Evolutionary conservation across 2,888 invertebrate genomes (phyloP).

Genomic region (Cactoblastis cactorum): DNA sequence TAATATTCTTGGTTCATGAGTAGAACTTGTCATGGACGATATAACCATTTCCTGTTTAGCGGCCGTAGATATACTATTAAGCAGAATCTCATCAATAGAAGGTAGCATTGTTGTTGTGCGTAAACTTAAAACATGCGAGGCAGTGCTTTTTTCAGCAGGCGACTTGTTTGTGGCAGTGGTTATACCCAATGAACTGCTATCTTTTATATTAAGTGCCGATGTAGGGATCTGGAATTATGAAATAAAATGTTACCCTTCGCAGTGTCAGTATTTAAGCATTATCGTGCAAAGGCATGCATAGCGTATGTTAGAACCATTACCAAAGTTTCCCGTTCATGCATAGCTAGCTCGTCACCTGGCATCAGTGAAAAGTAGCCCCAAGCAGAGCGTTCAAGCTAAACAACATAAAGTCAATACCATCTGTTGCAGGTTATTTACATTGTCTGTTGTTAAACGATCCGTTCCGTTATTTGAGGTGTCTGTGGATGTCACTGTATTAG

Average conservation of each 20-base stretch:
- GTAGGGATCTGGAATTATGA: slow-evolving; percentile 75
- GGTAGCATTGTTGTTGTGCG: slow-evolving; percentile 79
- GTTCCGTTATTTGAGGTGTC: slow-evolving; percentile 79
- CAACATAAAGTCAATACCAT: slow-evolving; percentile 77
- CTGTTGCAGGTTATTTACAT: slow-evolving; percentile 77
- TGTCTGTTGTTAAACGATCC: slow-evolving; percentile 72
- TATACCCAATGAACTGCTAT: slow-evolving; percentile 72
- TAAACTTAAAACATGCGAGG: slow-evolving; percentile 78
- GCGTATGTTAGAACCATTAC: slow-evolving; percentile 43
- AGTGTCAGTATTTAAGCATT: slow-evolving; percentile 49
- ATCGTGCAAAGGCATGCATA: slow-evolving; percentile 58
- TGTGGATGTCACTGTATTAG: slow-evolving; percentile 82
- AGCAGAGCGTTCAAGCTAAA: slow-evolving; percentile 72
- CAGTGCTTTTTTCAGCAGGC: slow-evolving; percentile 74
- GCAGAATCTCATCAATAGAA: slow-evolving; percentile 80
- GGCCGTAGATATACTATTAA: slow-evolving; percentile 80
- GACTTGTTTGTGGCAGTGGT: slow-evolving; percentile 65
- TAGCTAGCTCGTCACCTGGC: slow-evolving; percentile 33
- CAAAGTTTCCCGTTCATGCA: slow-evolving; percentile 39
- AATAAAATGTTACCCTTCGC: slow-evolving; percentile 67
- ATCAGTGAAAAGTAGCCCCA: slow-evolving; percentile 56
- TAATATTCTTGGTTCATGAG: slow-evolving; percentile 77
- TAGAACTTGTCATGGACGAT: slow-evolving; percentile 73
- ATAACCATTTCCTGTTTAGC: slow-evolving; percentile 80
- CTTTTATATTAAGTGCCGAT: slow-evolving; percentile 74